Percentiles rank a stretch among this genome's conserved stretches.
phyloP scores from a whole-genome alignment of 2,888 invertebrate species.

The Conomelus anceps region DNA sequence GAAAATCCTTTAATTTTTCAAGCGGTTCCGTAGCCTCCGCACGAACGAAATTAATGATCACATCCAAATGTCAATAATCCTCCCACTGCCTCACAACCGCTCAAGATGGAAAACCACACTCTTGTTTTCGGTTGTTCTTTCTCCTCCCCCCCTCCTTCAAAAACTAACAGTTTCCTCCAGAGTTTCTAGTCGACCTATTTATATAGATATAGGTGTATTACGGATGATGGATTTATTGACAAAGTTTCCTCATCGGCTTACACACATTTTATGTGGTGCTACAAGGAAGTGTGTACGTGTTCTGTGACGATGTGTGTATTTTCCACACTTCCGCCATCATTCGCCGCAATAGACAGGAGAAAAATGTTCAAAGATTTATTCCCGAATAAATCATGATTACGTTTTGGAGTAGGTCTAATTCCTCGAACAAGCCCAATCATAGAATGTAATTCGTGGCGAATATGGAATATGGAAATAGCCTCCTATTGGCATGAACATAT shows the following conservation, averaged over 20 bases:
- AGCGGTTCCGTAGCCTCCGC: not conserved
- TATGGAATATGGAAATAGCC: too few relatives aligned
- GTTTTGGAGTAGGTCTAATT: not conserved
- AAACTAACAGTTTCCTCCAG: not conserved
- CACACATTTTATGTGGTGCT: too few relatives aligned
- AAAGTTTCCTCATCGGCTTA: not conserved
- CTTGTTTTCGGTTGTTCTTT: not conserved
- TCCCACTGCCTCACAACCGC: not conserved
- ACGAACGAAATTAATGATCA: not conserved
- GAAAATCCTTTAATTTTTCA: not conserved
- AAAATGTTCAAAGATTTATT: not conserved
- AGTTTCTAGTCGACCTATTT: not conserved
- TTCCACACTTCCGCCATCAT: not conserved
- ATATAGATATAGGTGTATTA: not conserved
- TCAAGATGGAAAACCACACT: not conserved
- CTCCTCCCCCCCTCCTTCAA: not conserved
- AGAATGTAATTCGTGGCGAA: not conserved
- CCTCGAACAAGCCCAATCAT: not conserved
- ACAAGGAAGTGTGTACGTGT: not conserved
- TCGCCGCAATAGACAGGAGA: not conserved
- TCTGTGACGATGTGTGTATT: not conserved
- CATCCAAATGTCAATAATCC: not conserved
- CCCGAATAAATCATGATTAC: not conserved
- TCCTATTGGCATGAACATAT: too few relatives aligned
- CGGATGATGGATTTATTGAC: not conserved